A percentile compares a stretch with the other conserved stretches of the same genome.
phyloP scores from a whole-genome alignment of 2,888 invertebrate genomes.

The Hirtodrosophila alboralis region DNA sequence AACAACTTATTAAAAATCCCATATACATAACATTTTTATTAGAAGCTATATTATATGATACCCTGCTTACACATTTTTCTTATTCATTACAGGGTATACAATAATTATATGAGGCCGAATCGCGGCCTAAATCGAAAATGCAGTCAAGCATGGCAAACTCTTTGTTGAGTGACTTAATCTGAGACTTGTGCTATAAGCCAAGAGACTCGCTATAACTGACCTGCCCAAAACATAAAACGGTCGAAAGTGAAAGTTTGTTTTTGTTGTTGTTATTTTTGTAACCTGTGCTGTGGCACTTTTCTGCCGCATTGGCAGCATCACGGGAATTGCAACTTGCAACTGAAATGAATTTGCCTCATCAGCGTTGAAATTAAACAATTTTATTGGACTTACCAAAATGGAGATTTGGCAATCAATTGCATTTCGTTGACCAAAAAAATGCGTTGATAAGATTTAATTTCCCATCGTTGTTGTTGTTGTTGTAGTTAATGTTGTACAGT shows the following conservation, averaged over 20 bases:
- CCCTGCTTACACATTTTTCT: neutral
- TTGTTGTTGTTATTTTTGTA: slow-evolving; percentile 28
- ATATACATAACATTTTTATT: too few species aligned
- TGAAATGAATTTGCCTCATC: slow-evolving; percentile 59
- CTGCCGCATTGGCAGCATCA: slow-evolving; percentile 70
- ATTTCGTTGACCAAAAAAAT: slow-evolving; percentile 38
- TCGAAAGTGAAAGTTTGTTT: slow-evolving; percentile 67
- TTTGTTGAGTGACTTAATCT: slow-evolving; percentile 12
- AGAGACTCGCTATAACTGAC: slow-evolving; percentile 63
- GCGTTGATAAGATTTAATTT: slow-evolving; percentile 49
- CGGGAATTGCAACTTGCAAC: slow-evolving; percentile 36
- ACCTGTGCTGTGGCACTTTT: slow-evolving; percentile 33
- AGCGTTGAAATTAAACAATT: slow-evolving; percentile 56
- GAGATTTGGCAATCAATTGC: slow-evolving; percentile 47
- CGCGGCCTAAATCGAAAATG: slow-evolving; percentile 70
- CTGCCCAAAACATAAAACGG: slow-evolving; percentile 64
- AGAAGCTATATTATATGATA: too few species aligned
- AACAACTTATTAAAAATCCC: too few species aligned
- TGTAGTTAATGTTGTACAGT: too few species aligned
- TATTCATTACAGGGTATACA: slow-evolving; percentile 41
- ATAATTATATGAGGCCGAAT: slow-evolving; percentile 61
- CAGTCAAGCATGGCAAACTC: slow-evolving; percentile 61
- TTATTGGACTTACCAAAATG: slow-evolving; percentile 52
- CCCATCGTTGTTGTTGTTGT: slow-evolving; percentile 30
- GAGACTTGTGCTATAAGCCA: slow-evolving; percentile 38